Conservation (phyloP, 2,113 vertebrate species). For the Notarius lentiginosus region DNA sequence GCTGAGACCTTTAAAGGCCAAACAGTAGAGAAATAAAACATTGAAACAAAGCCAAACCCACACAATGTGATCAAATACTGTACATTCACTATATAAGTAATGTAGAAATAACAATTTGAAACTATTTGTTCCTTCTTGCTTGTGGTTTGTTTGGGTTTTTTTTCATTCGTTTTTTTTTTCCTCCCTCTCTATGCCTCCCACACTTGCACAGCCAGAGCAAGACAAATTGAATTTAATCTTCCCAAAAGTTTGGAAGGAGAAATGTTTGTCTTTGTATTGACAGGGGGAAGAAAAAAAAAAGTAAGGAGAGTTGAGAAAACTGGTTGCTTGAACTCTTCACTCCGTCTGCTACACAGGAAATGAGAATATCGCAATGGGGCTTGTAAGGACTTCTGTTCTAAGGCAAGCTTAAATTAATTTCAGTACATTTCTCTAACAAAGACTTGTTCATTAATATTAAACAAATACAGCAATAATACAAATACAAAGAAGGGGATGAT, state of each 20-base stretch:
- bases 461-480: neutral
- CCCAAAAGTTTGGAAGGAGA: constrained; percentile 22
- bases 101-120: neutral
- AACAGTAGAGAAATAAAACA: neutral
- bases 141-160: neutral
- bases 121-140: neutral
- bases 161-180: neutral
- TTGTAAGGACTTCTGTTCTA: neutral
- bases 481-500: no score
- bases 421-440: neutral
- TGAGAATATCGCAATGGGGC: neutral
- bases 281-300: neutral
- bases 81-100: constrained; percentile 1
- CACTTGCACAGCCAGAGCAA: neutral
- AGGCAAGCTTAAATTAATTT: neutral
- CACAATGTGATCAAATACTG: neutral
- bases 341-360: constrained; percentile 9
- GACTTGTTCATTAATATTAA: neutral
- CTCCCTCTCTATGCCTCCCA: constrained; percentile 2
- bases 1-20: neutral
- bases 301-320: constrained; percentile 12
- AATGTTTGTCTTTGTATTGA: constrained; percentile 19
- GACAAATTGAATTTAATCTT: constrained; percentile 37
- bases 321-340: constrained; percentile 16
- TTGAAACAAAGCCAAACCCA: neutral